Conservation (phyloP, 2,797 vertebrate genomes). For the Sebastes diploproa region DNA sequence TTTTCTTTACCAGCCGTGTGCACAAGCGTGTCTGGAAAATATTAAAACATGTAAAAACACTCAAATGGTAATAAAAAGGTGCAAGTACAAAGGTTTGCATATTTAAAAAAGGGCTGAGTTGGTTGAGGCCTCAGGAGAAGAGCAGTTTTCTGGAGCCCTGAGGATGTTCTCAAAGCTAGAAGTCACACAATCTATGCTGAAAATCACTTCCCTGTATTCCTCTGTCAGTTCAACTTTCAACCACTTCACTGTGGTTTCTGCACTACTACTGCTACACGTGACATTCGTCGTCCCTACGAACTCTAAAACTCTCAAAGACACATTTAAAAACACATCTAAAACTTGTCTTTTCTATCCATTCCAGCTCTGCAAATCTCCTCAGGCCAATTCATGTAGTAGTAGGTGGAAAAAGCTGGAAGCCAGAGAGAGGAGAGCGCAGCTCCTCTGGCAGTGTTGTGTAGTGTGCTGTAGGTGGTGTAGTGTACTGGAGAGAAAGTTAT, state of each 20-base stretch:
- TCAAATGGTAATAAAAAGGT: slow-evolving; percentile 76
- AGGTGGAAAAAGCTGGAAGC: slow-evolving; percentile 57
- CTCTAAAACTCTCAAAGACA: slow-evolving; percentile 18
- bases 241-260: slow-evolving; percentile 3
- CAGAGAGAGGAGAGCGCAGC: slow-evolving; percentile 7
- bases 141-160: slow-evolving; percentile 60
- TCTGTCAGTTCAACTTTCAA: slow-evolving; percentile 2
- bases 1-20: slow-evolving; percentile 16
- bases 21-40: slow-evolving; percentile 54
- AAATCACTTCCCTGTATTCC: slow-evolving; percentile 32
- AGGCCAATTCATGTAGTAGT: slow-evolving; percentile 46
- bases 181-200: slow-evolving; percentile 19
- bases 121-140: slow-evolving; percentile 65
- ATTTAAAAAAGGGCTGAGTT: slow-evolving; percentile 68
- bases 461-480: slow-evolving; percentile 48
- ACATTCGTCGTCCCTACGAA: slow-evolving; percentile 42
- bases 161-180: slow-evolving; percentile 65
- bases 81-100: slow-evolving; percentile 80
- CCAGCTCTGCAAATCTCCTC: slow-evolving; percentile 68
- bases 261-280: slow-evolving; percentile 32
- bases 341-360: slow-evolving; percentile 40
- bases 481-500: slow-evolving; percentile 23
- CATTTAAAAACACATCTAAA: slow-evolving; percentile 31
- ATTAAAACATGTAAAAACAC: slow-evolving; percentile 68
- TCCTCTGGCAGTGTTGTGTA: slow-evolving; percentile 28